Percentiles rank a stretch among this genome's conserved stretches.
phyloP scores from a whole-genome alignment of 2,797 vertebrate species.

The Chiroxiphia lanceolata region DNA sequence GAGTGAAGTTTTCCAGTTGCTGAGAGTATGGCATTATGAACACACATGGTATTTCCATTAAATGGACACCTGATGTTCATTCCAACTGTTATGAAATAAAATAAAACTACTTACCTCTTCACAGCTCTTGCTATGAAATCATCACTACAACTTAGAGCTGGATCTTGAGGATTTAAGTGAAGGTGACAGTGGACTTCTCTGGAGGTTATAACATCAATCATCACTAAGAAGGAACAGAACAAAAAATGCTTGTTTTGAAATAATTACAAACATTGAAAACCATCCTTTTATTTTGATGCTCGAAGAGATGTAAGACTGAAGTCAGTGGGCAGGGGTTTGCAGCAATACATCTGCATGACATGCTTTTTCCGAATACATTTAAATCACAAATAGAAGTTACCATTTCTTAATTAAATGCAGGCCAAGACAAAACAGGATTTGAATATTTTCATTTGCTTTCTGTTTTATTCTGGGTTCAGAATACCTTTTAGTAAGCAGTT shows the following conservation, averaged over 20 bases:
- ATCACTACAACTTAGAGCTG: constrained; percentile 57
- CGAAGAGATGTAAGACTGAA: background rate
- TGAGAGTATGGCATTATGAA: background rate
- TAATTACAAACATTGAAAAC: background rate
- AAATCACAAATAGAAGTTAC: background rate
- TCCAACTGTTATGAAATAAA: background rate
- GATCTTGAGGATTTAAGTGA: constrained; percentile 65
- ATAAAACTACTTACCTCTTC: constrained; percentile 65
- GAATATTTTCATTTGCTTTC: background rate
- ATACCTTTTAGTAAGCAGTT: background rate
- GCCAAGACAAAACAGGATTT: background rate
- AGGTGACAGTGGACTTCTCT: constrained; percentile 76
- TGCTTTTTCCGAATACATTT: background rate
- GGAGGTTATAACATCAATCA: constrained; percentile 71
- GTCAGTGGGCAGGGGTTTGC: background rate
- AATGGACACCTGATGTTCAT: background rate
- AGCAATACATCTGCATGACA: background rate
- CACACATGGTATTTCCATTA: background rate
- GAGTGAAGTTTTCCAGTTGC: background rate
- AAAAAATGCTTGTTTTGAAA: background rate
- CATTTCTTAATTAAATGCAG: background rate
- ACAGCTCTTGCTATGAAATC: constrained; percentile 74
- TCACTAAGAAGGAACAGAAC: constrained; percentile 70
- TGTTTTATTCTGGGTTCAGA: background rate
- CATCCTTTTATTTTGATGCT: background rate